Evolutionary conservation across 1,140 invertebrate species (phyloP).

Genomic region (Drosophila pandora): DNA sequence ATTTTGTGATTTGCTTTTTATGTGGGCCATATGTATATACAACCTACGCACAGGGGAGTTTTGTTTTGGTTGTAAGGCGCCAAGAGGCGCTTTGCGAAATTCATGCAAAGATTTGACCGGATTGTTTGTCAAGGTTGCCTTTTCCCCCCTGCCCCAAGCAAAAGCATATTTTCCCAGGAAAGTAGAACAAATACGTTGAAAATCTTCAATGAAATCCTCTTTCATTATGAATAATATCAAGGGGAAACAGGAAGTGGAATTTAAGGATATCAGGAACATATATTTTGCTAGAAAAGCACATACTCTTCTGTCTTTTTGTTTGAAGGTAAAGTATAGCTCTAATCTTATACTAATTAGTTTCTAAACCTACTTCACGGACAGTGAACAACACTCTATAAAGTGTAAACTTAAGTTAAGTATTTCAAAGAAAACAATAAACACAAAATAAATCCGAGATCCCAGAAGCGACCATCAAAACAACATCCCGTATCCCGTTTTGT

Average conservation of each 20-base stretch:
- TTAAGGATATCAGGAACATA: background rate
- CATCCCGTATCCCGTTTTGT: slow-evolving; percentile 15
- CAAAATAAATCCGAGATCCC: slow-evolving; percentile 24
- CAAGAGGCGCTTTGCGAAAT: slow-evolving; percentile 61
- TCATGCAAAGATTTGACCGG: slow-evolving; percentile 61
- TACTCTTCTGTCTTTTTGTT: too few relatives aligned
- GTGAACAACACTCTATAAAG: background rate
- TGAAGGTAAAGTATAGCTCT: too few relatives aligned
- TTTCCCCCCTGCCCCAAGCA: background rate
- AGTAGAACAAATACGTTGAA: slow-evolving; percentile 5
- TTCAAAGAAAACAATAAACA: background rate
- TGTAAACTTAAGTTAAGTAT: background rate
- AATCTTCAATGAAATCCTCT: slow-evolving; percentile 5
- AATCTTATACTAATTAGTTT: too few relatives aligned
- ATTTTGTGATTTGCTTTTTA: slow-evolving; percentile 79
- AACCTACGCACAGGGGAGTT: slow-evolving; percentile 11
- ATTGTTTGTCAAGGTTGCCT: slow-evolving; percentile 46
- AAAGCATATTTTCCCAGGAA: background rate
- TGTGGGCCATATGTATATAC: slow-evolving; percentile 45
- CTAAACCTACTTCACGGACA: too few relatives aligned
- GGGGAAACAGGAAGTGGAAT: background rate
- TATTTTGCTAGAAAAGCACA: too few relatives aligned
- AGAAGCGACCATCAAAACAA: slow-evolving; percentile 37
- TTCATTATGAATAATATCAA: background rate
- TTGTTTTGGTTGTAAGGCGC: slow-evolving; percentile 34